phyloP scores from a whole-genome alignment of 2,888 invertebrate species.

The Gari tellinella region DNA sequence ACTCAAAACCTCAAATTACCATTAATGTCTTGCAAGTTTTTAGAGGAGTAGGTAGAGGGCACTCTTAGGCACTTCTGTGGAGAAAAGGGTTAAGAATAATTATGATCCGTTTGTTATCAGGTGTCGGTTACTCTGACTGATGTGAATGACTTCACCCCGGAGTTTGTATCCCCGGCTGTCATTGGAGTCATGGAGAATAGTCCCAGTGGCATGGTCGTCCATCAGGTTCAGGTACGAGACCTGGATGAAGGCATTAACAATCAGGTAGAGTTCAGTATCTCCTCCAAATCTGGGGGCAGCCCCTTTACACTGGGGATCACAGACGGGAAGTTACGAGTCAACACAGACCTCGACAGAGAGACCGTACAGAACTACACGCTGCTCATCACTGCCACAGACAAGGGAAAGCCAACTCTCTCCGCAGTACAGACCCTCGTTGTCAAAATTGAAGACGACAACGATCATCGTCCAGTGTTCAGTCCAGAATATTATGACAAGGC shows the following conservation, averaged over 20 bases:
- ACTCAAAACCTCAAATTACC: too few relatives aligned
- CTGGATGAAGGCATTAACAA: slow-evolving; percentile 92
- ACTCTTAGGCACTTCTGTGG: too few relatives aligned
- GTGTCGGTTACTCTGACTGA: slow-evolving; percentile 93
- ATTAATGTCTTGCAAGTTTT: too few relatives aligned
- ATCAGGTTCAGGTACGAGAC: slow-evolving; percentile 94
- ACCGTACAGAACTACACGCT: slow-evolving; percentile 71
- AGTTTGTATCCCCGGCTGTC: slow-evolving; percentile 91
- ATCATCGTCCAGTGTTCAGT: slow-evolving; percentile 86
- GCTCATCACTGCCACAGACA: slow-evolving; percentile 75
- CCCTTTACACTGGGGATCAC: slow-evolving; percentile 93
- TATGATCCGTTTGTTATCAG: slow-evolving; percentile 85
- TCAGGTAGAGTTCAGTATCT: slow-evolving; percentile 89
- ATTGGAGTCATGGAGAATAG: slow-evolving; percentile 88
- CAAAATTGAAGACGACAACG: slow-evolving; percentile 75
- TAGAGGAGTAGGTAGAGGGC: too few relatives aligned
- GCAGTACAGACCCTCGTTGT: slow-evolving; percentile 62
- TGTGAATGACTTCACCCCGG: slow-evolving; percentile 96
- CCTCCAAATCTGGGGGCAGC: slow-evolving; percentile 85
- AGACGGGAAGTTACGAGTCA: slow-evolving; percentile 94
- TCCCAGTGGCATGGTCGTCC: slow-evolving; percentile 91
- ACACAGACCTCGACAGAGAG: slow-evolving; percentile 92
- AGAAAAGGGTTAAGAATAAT: too few relatives aligned
- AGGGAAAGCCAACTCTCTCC: slow-evolving; percentile 68
- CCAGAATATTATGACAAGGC: slow-evolving; percentile 90